Evolutionary conservation across 2,888 invertebrate species (phyloP).

Genomic region (Pristionchus arcanus): DNA sequence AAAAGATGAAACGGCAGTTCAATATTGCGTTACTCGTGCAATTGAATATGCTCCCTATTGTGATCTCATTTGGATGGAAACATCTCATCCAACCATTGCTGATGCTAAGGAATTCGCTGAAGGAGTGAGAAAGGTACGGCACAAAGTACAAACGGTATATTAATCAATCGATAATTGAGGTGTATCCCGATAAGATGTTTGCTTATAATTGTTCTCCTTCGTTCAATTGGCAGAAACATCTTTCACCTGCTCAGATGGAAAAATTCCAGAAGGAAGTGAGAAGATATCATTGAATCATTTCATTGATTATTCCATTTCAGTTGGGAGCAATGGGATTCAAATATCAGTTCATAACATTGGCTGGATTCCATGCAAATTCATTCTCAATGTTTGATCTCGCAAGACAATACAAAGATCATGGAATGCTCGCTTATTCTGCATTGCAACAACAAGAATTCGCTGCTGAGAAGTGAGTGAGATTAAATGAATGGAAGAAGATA

Average conservation of each 20-base stretch:
- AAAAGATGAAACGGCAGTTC: conserved; percentile 73
- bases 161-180: conserved; percentile 55
- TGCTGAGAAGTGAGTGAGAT: conserved; percentile 68
- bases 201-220: conserved; percentile 80
- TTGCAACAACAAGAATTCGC: conserved; percentile 80
- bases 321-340: conserved; percentile 80
- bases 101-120: conserved; percentile 79
- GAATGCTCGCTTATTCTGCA: conserved; percentile 79
- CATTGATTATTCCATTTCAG: conserved; percentile 62
- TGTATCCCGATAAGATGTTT: conserved; percentile 78
- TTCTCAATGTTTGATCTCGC: conserved; percentile 80
- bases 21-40: conserved; percentile 79
- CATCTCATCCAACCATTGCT: conserved; percentile 79
- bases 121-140: conserved; percentile 72
- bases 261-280: conserved; percentile 75
- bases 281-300: neutral
- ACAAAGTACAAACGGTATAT: neutral
- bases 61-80: conserved; percentile 80
- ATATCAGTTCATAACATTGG: conserved; percentile 80
- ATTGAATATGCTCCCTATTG: conserved; percentile 78
- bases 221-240: conserved; percentile 80
- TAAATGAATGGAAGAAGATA: neutral
- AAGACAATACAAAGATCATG: conserved; percentile 74
- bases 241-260: conserved; percentile 78
- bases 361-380: conserved; percentile 80